phyloP scores from a whole-genome alignment of 2,113 vertebrate species.

The Tetrax tetrax region DNA sequence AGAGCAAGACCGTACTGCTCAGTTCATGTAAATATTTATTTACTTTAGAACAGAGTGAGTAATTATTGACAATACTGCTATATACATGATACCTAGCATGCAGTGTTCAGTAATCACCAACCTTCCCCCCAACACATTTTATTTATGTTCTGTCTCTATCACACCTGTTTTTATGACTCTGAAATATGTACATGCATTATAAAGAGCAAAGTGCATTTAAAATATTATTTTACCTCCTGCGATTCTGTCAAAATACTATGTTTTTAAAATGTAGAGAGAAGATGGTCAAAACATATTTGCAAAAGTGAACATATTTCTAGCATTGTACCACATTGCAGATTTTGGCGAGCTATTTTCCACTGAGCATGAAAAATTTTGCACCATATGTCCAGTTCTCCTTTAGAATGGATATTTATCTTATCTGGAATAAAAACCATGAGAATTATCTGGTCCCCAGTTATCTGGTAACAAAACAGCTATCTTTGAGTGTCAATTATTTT shows the following conservation, averaged over 20 bases:
- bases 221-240: neutral
- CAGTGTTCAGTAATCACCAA: neutral
- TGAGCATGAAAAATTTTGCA: neutral
- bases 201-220: neutral
- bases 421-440: neutral
- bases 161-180: neutral
- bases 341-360: slow-evolving; percentile 3
- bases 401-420: neutral
- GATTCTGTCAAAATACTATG: neutral
- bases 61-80: neutral
- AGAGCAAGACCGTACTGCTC: neutral
- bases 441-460: neutral
- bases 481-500: neutral
- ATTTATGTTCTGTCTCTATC: neutral
- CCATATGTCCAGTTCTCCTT: slow-evolving; percentile 19
- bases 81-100: neutral
- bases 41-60: neutral
- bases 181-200: neutral
- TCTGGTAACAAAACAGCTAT: neutral
- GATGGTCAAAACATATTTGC: neutral
- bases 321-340: neutral
- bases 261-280: neutral
- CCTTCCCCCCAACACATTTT: rapidly evolving
- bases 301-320: neutral
- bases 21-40: neutral